A percentile compares a stretch with the other conserved stretches of the same genome.
These are phyloP conservation scores for Dryobota labecula DNA, from an alignment of 2,888 invertebrate species.

Conservation along the genomic window DNA sequence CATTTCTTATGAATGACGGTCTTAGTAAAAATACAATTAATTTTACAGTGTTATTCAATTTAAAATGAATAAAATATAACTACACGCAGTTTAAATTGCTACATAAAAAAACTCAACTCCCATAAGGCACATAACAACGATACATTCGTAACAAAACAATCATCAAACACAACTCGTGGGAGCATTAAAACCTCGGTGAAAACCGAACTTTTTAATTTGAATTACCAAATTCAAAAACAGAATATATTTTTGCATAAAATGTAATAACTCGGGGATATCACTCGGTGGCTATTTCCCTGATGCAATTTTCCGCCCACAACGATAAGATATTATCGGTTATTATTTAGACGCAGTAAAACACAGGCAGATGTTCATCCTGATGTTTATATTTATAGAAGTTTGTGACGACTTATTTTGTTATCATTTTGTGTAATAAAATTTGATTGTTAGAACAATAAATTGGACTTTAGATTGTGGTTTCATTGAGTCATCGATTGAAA, in stretches of 20 bases:
- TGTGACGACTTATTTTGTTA: conserved; percentile 63
- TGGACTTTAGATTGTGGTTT: conserved; percentile 20
- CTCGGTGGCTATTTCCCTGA: conserved; percentile 69
- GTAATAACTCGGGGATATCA: conserved; percentile 53
- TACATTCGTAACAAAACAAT: conserved; percentile 30
- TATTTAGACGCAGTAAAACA: conserved; percentile 66
- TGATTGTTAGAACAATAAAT: conserved; percentile 37
- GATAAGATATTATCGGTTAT: conserved; percentile 65
- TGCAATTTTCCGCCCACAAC: conserved; percentile 74
- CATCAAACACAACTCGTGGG: conserved; percentile 11
- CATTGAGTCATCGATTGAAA: background rate
- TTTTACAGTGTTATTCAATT: background rate
- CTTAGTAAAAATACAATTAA: background rate
- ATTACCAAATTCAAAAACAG: conserved; percentile 17
- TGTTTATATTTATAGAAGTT: conserved; percentile 63
- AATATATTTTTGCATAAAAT: conserved; percentile 38
- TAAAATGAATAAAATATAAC: conserved; percentile 7
- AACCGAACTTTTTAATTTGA: conserved; percentile 37
- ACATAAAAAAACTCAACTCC: conserved; percentile 1
- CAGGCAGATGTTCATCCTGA: conserved; percentile 67
- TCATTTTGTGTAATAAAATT: conserved; percentile 57
- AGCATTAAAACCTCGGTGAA: conserved; percentile 26
- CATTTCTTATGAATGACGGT: background rate
- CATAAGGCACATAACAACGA: conserved; percentile 14
- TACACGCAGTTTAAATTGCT: background rate